Conservation (phyloP, 2,113 vertebrate genomes). For the Hippolais icterina region DNA sequence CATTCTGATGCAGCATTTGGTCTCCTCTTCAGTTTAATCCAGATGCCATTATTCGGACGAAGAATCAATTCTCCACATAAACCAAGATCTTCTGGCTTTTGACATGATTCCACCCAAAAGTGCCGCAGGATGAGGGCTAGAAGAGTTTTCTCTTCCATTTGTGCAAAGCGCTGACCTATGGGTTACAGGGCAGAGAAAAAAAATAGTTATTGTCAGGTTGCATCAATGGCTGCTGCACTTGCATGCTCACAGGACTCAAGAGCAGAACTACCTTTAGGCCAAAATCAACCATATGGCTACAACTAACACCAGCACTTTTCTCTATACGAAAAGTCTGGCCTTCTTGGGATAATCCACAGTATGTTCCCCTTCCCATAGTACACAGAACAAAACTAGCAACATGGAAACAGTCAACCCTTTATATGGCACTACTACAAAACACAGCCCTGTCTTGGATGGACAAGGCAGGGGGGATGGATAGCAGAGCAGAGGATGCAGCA, state of each 20-base stretch:
- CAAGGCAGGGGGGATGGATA: not conserved
- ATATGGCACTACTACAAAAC: not conserved
- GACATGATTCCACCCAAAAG: slow-evolving; percentile 83
- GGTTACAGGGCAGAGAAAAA: slow-evolving; percentile 2
- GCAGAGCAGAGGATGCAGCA: not conserved
- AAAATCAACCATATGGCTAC: not conserved
- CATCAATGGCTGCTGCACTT: not conserved
- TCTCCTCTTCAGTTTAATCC: slow-evolving; percentile 85
- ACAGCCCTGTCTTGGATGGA: not conserved
- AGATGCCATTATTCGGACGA: slow-evolving; percentile 85
- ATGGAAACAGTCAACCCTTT: not conserved
- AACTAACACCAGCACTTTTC: not conserved
- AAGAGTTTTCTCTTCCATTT: slow-evolving; percentile 91
- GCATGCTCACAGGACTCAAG: not conserved
- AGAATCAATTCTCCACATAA: slow-evolving; percentile 86
- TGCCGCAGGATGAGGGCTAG: slow-evolving; percentile 81
- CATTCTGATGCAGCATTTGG: not conserved
- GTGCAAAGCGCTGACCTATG: slow-evolving; percentile 90
- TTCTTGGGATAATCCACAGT: not conserved
- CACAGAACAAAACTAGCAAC: not conserved
- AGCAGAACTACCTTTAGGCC: not conserved
- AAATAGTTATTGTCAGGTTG: not conserved
- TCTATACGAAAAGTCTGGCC: not conserved
- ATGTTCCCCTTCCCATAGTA: not conserved
- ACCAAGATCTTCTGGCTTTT: slow-evolving; percentile 82